These are phyloP conservation scores for Zelleria hepariella DNA, from an alignment of 2,888 invertebrate genomes.

Conservation along the genomic window DNA sequence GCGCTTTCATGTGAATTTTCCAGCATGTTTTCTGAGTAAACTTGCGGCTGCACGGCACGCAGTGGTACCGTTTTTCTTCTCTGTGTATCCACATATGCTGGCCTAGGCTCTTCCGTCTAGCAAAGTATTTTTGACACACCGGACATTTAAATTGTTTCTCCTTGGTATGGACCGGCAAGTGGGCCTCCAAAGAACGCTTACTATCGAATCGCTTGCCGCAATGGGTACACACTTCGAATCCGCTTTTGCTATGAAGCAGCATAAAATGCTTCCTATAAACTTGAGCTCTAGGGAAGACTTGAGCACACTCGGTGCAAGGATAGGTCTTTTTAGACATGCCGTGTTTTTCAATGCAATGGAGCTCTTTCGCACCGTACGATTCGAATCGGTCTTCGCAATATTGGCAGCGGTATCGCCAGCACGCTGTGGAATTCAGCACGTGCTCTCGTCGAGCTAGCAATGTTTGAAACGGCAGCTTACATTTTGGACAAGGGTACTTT, in stretches of 20 bases:
- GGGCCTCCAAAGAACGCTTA: constrained; percentile 31
- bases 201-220: constrained; percentile 31
- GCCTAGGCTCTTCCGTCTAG: constrained; percentile 15
- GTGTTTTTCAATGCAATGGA: background rate
- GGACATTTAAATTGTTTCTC: constrained; percentile 31
- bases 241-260: constrained; percentile 23
- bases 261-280: constrained; percentile 1
- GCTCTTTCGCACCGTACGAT: background rate
- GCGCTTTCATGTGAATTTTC: constrained; percentile 39
- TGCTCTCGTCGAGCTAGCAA: background rate
- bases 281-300: background rate
- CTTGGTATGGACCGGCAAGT: constrained; percentile 32
- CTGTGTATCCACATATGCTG: constrained; percentile 39
- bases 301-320: background rate
- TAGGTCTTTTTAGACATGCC: background rate
- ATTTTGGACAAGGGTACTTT: background rate
- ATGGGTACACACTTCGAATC: constrained; percentile 26
- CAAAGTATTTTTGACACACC: constrained; percentile 22
- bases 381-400: background rate
- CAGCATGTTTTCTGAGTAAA: constrained; percentile 23
- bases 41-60: constrained; percentile 27
- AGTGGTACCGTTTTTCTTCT: constrained; percentile 22
- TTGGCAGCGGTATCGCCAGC: background rate
- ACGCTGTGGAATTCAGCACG: background rate
- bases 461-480: background rate